These are phyloP conservation scores for Papilio demoleus DNA, from an alignment of 2,888 invertebrate genomes.

Conservation along the genomic window DNA sequence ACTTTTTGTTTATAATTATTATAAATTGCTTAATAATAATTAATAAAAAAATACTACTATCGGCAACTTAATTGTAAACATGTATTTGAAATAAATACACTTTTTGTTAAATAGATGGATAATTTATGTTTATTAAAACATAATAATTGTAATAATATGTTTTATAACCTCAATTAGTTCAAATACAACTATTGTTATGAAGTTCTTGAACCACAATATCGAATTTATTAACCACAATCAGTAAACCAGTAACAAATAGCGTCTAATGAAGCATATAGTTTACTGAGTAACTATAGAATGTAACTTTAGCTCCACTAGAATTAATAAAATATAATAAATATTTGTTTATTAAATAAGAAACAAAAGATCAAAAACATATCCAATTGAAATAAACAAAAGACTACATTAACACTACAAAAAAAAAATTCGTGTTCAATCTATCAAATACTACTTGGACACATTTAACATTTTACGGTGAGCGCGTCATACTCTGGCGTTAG, in stretches of 20 bases:
- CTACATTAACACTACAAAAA: too few species aligned
- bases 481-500: background rate
- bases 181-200: background rate
- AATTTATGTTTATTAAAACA: background rate
- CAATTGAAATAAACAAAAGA: too few species aligned
- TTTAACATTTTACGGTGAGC: too few species aligned
- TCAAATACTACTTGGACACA: too few species aligned
- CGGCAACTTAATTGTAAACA: too few species aligned
- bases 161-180: background rate
- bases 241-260: conserved; percentile 6
- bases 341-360: too few species aligned
- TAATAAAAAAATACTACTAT: too few species aligned
- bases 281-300: conserved; percentile 2
- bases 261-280: conserved; percentile 13
- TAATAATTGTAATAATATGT: background rate
- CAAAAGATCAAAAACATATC: too few species aligned
- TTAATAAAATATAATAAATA: too few species aligned
- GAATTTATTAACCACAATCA: background rate
- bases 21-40: background rate
- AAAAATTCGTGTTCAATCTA: too few species aligned
- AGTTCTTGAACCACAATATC: background rate
- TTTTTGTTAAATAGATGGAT: too few species aligned
- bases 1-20: background rate
- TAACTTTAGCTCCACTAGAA: background rate
- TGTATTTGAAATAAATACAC: too few species aligned